Conservation (phyloP, 2,888 invertebrate species). For the Ptychoptera contaminata region DNA sequence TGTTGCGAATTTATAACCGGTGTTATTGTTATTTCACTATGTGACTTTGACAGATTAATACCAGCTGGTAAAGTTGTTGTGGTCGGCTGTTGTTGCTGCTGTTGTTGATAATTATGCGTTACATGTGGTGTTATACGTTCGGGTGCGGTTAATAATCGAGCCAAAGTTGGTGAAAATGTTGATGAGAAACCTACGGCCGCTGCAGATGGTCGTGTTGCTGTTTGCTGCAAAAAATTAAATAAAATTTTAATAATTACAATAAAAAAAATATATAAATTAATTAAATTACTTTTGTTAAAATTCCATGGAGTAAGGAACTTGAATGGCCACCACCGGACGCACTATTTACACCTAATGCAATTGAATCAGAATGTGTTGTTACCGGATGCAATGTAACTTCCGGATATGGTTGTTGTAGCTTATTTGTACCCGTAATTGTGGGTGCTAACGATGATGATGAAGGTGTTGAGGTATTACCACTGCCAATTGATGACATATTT, state of each 20-base stretch:
- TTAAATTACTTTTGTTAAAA: constrained; percentile 52
- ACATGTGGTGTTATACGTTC: constrained; percentile 23
- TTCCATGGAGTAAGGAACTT: constrained; percentile 57
- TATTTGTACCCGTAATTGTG: constrained; percentile 31
- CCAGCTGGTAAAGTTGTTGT: constrained; percentile 7
- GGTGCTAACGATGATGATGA: constrained; percentile 30
- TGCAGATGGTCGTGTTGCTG: constrained; percentile 6
- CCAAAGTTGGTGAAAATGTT: constrained; percentile 52
- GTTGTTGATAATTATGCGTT: background rate
- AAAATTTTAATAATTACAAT: background rate
- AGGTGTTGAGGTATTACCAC: constrained; percentile 23
- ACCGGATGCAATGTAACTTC: constrained; percentile 68
- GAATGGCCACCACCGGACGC: constrained; percentile 34
- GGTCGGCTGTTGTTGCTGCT: constrained; percentile 4
- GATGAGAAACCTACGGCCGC: constrained; percentile 8
- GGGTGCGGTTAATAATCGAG: constrained; percentile 58
- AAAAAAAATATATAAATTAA: no score
- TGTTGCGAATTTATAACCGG: constrained; percentile 28
- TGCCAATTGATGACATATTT: constrained; percentile 18
- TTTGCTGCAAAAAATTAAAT: constrained; percentile 3
- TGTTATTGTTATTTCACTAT: constrained; percentile 45
- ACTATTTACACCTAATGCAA: constrained; percentile 15
- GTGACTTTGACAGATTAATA: constrained; percentile 31
- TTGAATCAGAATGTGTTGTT: constrained; percentile 14
- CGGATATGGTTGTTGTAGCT: constrained; percentile 45